Evolutionary conservation across 2,113 vertebrate species (phyloP).

Genomic region (Heloderma charlesbogerti): DNA sequence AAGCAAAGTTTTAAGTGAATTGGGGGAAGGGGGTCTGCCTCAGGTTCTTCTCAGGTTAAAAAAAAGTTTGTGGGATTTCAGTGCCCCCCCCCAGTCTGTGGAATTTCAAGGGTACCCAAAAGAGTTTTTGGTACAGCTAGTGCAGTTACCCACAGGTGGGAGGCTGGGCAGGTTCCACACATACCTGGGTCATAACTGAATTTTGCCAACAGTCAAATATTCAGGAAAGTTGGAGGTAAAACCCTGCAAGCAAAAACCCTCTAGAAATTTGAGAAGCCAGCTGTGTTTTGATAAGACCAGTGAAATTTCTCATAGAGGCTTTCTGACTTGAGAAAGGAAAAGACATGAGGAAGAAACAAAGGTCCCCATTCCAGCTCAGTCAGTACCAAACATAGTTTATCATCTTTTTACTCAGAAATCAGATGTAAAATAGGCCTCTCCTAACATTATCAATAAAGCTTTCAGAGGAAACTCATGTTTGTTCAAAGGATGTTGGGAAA

Average conservation of each 20-base stretch:
- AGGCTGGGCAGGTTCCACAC: background rate
- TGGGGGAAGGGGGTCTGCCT: background rate
- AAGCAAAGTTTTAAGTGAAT: background rate
- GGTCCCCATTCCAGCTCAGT: background rate
- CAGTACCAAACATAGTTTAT: background rate
- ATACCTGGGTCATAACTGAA: background rate
- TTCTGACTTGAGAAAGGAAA: background rate
- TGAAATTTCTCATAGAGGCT: background rate
- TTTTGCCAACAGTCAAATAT: background rate
- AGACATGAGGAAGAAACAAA: background rate
- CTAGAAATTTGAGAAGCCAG: background rate
- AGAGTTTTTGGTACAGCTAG: background rate
- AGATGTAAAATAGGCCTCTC: background rate
- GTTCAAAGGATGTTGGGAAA: background rate
- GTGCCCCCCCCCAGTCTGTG: background rate
- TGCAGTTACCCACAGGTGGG: background rate
- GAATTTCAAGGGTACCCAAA: background rate
- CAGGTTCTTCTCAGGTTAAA: background rate
- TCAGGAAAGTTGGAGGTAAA: background rate
- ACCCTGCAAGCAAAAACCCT: background rate
- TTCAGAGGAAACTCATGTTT: background rate
- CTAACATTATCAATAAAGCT: background rate
- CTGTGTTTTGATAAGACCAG: background rate
- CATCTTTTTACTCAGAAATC: background rate
- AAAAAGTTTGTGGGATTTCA: background rate